A percentile compares a stretch with the other conserved stretches of the same genome.
phyloP scores from a whole-genome alignment of 2,797 vertebrate genomes.

The Etheostoma nigrum region DNA sequence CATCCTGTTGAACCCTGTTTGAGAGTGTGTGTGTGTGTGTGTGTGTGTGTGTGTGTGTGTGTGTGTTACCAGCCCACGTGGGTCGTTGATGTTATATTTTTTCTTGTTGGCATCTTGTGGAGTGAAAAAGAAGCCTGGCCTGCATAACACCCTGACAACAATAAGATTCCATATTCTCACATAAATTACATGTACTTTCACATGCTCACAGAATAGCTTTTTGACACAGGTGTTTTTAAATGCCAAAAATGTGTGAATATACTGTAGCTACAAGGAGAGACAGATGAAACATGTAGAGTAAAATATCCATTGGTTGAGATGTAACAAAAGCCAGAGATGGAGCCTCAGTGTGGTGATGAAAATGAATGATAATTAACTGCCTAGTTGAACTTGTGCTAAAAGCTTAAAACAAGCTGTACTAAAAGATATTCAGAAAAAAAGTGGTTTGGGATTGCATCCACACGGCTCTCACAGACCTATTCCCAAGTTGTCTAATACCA shows the following conservation, averaged over 20 bases:
- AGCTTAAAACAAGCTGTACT: not conserved
- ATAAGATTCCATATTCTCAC: not conserved
- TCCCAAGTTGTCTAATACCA: too few relatives aligned
- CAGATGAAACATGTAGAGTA: not conserved
- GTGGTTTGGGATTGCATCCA: too few relatives aligned
- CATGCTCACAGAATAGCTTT: not conserved
- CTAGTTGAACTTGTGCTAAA: constrained; percentile 2
- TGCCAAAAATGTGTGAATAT: not conserved
- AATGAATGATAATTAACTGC: not conserved
- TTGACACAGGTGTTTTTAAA: not conserved
- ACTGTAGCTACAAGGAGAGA: not conserved
- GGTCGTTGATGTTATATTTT: constrained; percentile 6
- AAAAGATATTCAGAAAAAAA: too few relatives aligned
- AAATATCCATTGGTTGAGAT: not conserved
- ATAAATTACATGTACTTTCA: not conserved
- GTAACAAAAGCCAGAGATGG: not conserved
- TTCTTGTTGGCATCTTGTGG: not conserved
- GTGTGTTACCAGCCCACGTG: not conserved
- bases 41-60: not conserved
- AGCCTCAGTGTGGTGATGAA: not conserved
- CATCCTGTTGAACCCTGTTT: constrained; percentile 23
- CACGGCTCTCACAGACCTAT: too few relatives aligned
- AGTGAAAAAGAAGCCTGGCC: constrained; percentile 24
- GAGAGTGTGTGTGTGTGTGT: constrained; percentile 10
- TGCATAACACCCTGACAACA: not conserved